phyloP scores from a whole-genome alignment of 2,113 vertebrate species.

The Glaucomys volans region DNA sequence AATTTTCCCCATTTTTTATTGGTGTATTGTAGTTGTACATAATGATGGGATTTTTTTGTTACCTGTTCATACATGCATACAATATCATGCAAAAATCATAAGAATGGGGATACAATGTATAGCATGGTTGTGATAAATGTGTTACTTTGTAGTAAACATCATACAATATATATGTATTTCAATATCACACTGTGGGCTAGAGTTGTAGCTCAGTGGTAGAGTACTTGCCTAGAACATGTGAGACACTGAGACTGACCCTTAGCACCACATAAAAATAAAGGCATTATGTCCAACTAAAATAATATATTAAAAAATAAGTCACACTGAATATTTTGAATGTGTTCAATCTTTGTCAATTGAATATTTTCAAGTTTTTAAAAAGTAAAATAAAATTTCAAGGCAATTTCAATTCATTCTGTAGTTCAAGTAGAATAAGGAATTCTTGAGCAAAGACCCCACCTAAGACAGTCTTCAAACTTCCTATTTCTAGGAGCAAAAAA shows the following conservation, averaged over 20 bases:
- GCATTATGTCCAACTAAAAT: no score
- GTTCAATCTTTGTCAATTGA: background rate
- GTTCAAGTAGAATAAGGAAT: background rate
- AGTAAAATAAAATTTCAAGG: background rate
- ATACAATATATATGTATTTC: background rate
- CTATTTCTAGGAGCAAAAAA: background rate
- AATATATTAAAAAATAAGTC: no score
- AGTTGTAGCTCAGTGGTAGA: no score
- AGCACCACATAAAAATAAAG: no score
- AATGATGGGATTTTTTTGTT: no score
- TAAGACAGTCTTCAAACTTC: background rate
- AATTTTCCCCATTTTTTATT: no score
- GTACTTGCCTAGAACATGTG: no score
- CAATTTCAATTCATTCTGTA: constrained; percentile 2
- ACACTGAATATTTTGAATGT: background rate
- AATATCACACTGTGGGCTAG: background rate
- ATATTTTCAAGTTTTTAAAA: background rate
- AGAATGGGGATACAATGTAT: background rate
- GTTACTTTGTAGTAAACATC: background rate
- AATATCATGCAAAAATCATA: background rate
- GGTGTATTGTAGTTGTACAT: no score
- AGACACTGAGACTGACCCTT: no score
- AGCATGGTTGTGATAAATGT: background rate
- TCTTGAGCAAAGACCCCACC: background rate
- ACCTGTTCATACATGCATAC: no score